These are phyloP conservation scores for Hozukius guyotensis DNA, from an alignment of 2,797 vertebrate genomes.

Conservation along the genomic window DNA sequence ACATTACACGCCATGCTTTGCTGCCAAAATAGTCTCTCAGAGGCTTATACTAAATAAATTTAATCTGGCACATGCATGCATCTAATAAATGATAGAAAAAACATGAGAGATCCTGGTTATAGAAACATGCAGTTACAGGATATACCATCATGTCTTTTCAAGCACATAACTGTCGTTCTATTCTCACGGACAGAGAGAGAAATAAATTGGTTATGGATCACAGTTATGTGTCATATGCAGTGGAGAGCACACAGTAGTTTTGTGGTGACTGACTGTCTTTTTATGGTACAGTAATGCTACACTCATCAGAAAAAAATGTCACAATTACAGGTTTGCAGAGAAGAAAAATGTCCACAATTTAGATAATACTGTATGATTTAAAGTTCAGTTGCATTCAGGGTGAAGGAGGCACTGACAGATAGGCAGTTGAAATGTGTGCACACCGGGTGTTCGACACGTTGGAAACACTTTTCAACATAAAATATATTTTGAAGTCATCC, in stretches of 20 bases:
- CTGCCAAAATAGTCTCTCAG: slow-evolving; percentile 17
- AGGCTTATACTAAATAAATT: slow-evolving; percentile 13
- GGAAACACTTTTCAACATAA: background rate
- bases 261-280: slow-evolving; percentile 66
- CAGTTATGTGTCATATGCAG: slow-evolving; percentile 20
- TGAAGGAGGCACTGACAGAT: slow-evolving; percentile 4
- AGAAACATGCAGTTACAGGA: slow-evolving; percentile 2
- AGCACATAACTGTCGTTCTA: background rate
- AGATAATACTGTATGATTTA: slow-evolving; percentile 53
- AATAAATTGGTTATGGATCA: slow-evolving; percentile 34
- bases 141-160: slow-evolving; percentile 7
- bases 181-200: slow-evolving; percentile 11
- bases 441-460: background rate
- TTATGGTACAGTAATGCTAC: slow-evolving; percentile 69
- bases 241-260: slow-evolving; percentile 38
- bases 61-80: background rate
- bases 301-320: slow-evolving; percentile 34
- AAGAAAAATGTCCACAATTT: slow-evolving; percentile 50
- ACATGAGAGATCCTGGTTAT: background rate
- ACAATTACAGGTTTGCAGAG: slow-evolving; percentile 57
- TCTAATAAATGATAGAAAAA: slow-evolving; percentile 21
- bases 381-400: slow-evolving; percentile 20
- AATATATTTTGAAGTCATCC: background rate
- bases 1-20: slow-evolving; percentile 7
- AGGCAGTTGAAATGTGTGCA: background rate